Percentiles rank a stretch among this genome's conserved stretches.
Conservation (phyloP, 2,113 vertebrate species). For the Motacilla alba region DNA sequence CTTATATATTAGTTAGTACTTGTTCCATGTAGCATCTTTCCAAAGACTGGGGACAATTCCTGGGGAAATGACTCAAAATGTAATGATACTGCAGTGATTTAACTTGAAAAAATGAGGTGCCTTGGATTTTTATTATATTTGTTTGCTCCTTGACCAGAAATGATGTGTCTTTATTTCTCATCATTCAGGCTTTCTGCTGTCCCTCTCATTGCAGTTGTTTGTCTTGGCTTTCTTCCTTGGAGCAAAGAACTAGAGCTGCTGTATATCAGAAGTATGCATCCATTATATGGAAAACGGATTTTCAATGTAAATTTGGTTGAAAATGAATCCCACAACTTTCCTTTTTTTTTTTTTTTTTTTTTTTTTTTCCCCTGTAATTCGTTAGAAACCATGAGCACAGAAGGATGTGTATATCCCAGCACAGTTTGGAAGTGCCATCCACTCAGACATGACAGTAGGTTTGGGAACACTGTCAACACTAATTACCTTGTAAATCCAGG, state of each 20-base stretch:
- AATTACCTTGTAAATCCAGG: not conserved
- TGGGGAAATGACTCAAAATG: not conserved
- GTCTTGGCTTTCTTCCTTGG: not conserved
- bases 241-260: not conserved
- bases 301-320: not conserved
- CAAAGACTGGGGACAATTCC: not conserved
- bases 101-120: not conserved
- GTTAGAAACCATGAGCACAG: not conserved
- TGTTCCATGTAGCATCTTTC: not conserved
- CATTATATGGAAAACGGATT: not conserved
- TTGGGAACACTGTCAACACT: not conserved
- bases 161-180: not conserved
- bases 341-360: not conserved
- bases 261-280: not conserved
- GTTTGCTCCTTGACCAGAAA: not conserved
- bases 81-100: not conserved
- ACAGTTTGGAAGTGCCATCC: not conserved
- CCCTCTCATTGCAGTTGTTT: not conserved
- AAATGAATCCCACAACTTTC: not conserved
- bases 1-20: not conserved
- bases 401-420: not conserved
- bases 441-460: not conserved
- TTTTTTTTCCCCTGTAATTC: too few relatives aligned
- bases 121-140: not conserved
- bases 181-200: not conserved